Evolutionary conservation across 1,140 invertebrate species (phyloP).

Genomic region (Lineus longissimus): DNA sequence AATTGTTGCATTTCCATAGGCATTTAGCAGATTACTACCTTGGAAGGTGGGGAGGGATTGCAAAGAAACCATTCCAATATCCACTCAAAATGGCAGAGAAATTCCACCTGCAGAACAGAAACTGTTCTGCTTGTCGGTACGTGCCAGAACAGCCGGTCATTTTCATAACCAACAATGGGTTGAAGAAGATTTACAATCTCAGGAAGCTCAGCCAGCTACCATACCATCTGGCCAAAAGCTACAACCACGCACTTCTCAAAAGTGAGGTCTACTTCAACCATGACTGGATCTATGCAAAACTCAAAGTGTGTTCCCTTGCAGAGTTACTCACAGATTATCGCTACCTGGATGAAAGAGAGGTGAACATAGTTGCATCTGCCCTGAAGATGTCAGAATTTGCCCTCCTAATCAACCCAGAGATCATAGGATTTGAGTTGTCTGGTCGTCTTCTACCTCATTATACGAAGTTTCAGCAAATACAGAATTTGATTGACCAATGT

Average conservation of each 20-base stretch:
- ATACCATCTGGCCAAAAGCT: constrained; percentile 20
- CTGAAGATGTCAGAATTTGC: constrained; percentile 37
- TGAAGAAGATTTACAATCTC: constrained; percentile 26
- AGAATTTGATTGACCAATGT: constrained; percentile 57
- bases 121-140: constrained; percentile 87
- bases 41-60: constrained; percentile 84
- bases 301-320: constrained; percentile 32
- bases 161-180: constrained; percentile 63
- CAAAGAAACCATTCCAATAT: constrained; percentile 88
- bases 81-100: constrained; percentile 67
- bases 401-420: constrained; percentile 31
- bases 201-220: constrained; percentile 38
- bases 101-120: constrained; percentile 63
- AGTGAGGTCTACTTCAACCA: constrained; percentile 34
- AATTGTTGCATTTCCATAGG: constrained; percentile 89
- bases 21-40: constrained; percentile 95
- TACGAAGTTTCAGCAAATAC: constrained; percentile 27
- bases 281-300: constrained; percentile 33
- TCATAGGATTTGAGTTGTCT: constrained; percentile 35
- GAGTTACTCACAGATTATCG: constrained; percentile 33
- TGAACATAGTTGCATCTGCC: constrained; percentile 34
- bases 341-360: constrained; percentile 59
- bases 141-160: constrained; percentile 88
- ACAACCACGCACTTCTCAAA: constrained; percentile 26
- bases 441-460: constrained; percentile 43